Conservation (phyloP, 2,888 invertebrate species). For the Lasioglossum calceatum region DNA sequence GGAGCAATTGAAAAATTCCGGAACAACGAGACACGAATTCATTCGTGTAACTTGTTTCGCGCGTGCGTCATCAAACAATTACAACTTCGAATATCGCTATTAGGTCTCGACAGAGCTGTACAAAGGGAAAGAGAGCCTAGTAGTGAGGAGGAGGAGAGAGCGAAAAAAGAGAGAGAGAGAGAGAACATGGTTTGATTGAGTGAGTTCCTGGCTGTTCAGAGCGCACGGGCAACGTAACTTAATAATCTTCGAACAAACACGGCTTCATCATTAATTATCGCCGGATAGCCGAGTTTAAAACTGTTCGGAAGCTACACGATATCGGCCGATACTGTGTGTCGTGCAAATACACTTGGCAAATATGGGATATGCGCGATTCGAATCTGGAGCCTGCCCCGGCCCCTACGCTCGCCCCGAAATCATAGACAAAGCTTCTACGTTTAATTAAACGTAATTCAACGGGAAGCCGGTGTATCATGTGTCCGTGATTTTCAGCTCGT, state of each 20-base stretch:
- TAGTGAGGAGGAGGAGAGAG: background rate
- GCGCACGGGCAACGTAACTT: constrained; percentile 72
- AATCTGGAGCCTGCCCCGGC: constrained; percentile 28
- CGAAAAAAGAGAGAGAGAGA: background rate
- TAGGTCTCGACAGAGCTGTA: constrained; percentile 2
- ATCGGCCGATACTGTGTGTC: constrained; percentile 74
- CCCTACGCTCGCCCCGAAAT: constrained; percentile 56
- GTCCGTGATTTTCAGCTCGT: constrained; percentile 51
- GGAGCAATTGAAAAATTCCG: background rate
- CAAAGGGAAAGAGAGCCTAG: constrained; percentile 3
- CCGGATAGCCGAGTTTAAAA: constrained; percentile 80
- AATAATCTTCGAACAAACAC: constrained; percentile 79
- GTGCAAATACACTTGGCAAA: constrained; percentile 79
- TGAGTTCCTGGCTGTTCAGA: constrained; percentile 36
- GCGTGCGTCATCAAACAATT: constrained; percentile 16
- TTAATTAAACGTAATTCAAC: constrained; percentile 70
- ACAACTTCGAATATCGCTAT: constrained; percentile 45
- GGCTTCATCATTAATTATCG: constrained; percentile 79
- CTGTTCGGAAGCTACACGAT: constrained; percentile 71
- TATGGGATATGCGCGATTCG: constrained; percentile 68
- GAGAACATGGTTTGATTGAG: constrained; percentile 23
- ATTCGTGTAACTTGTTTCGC: background rate
- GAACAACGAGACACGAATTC: background rate
- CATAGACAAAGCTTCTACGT: constrained; percentile 68
- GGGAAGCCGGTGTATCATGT: constrained; percentile 31